Base-by-base conservation (phyloP, 2,797 vertebrate species). In the Lagocephalus sceleratus region DNA sequence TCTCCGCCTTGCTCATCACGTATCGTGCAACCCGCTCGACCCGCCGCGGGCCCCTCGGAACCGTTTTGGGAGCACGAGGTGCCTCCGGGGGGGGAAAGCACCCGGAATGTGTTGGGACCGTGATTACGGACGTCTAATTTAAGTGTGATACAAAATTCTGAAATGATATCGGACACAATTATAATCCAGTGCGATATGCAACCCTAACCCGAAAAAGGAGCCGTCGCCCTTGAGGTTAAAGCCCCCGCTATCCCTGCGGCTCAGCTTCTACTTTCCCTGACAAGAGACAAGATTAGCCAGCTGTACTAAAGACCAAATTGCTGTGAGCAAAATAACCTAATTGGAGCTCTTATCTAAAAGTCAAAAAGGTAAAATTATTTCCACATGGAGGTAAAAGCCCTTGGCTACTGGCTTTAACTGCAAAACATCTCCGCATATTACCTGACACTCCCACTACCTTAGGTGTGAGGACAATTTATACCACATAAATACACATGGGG, bases 51-150 rank as follows among this genome's bases (percentile, higher is more conserved):
- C 55, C 57, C 56, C n/a, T 42, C 50, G 43, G 68, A 58, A 46
- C 66, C 15, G 54, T 72, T 79, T 79, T 68, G 64, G 71, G 74
- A 52, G 76, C 29, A 38, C 21, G 6, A 21, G 51, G 51, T 69
- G 73, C 70, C 71, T 54, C n/a, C 46, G 0, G 20, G n/a, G n/a
- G n/a, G n/a, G n/a, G 60, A 60, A 68, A 65, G 46, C 54, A 16
- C 12, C 0, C 6, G 32, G 72, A 76, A 78, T 51, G 67, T 63
- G 65, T 42, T 41, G 6, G 55, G 64, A 66, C 66, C 43, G 49
- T 57, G 73, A 83, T 75, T 75, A 42, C 66, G 45, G 66, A 61
- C 26, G 63, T 79, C 72, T 82, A 76, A 83, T 81, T 85, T 79
- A 75, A 72, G 73, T 59, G 38, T 39, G 72, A 64, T 38, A 63